Base-by-base conservation (phyloP, 2,888 invertebrate genomes). In the Eupithecia vulgata region DNA sequence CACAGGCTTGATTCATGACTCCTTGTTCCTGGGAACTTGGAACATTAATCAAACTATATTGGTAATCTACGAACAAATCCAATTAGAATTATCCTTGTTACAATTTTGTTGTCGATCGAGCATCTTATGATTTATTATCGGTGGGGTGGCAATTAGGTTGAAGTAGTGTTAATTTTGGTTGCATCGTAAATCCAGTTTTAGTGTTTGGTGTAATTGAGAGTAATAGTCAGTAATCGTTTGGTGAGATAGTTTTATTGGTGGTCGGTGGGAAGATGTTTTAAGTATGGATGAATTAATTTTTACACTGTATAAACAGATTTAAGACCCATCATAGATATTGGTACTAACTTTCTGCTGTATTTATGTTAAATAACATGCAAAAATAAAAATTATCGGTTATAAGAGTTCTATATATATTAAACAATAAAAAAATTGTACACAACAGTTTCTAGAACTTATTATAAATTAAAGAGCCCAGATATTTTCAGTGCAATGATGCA, bases 31-130 rank as follows among this genome's bases (percentile, higher is more conserved):
- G 86, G 84, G 87, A 90, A 88, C 88, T 85, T 30, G 67, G 73
- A 73, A 89, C 91, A 94, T 94, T 92, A 94, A 94, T 94, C 94
- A 94, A 89, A 86, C 81, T 84, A 89, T 91, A 93, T 92, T 91
- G 94, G 93, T 94, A 92, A 93, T 87, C 86, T 89, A 87, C 88
- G 89, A 90, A 92, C 90, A 90, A 89, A 92, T 90, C 93, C 93
- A 94, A 94, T 94, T 94, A 93, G 90, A 90, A 81, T 86, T 87
- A 90, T 93, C 91, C 92, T 92, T 88, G 87, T 85, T 87, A 89
- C 87, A 89, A 90, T 90, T 92, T 91, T 85, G 87, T 90, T 88
- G 82, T 84, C 84, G 85, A 87, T 86, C 87, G 86, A 81, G 79
- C 79, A 76, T 79, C 79, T 78, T 78, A 90, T 93, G 92, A 94